A percentile compares a stretch with the other conserved stretches of the same genome.
phyloP scores from a whole-genome alignment of 2,113 vertebrate genomes.

The Papio anubis region DNA sequence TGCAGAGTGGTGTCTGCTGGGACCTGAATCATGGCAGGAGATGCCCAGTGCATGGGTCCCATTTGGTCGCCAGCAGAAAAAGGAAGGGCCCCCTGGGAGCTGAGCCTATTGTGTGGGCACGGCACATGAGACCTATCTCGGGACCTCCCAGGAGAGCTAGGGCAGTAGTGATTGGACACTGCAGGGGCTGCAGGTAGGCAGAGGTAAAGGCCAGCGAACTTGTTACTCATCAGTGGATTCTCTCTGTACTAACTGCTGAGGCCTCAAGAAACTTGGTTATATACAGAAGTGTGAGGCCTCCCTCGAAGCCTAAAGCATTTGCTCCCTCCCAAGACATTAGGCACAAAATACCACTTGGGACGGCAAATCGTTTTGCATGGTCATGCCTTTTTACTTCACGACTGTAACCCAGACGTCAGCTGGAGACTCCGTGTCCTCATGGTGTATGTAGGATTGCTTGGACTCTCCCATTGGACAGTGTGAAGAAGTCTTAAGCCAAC shows the following conservation, averaged over 20 bases:
- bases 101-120: neutral
- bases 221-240: neutral
- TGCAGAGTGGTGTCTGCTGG: rapidly evolving
- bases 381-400: neutral
- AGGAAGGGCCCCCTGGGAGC: neutral
- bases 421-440: neutral
- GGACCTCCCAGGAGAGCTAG: neutral
- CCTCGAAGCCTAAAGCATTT: neutral
- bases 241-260: neutral
- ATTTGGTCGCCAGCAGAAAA: neutral
- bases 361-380: neutral
- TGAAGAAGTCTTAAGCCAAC: neutral
- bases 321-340: neutral
- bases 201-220: neutral
- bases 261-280: neutral
- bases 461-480: neutral
- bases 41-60: neutral
- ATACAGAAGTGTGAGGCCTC: neutral
- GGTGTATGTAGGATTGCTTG: neutral
- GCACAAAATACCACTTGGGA: neutral
- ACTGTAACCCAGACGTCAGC: neutral
- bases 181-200: neutral
- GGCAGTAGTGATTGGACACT: neutral
- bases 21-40: too few species aligned
- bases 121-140: neutral